Conservation (phyloP, 2,888 invertebrate genomes). For the Oscheius sp. region DNA sequence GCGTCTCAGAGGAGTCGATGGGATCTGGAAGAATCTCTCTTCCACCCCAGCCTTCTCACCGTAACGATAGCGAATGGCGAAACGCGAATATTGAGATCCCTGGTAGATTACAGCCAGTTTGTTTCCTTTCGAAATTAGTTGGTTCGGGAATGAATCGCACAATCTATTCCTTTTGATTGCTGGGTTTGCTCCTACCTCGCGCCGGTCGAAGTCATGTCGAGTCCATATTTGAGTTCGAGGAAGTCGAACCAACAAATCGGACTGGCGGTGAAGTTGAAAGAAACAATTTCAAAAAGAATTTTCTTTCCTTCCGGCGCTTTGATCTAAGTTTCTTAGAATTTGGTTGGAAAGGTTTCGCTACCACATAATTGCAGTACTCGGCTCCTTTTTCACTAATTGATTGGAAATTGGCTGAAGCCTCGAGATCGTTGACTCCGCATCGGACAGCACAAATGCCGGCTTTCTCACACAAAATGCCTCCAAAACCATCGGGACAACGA, state of each 20-base stretch:
- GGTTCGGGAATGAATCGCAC: background rate
- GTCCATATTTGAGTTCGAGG: slow-evolving; percentile 60
- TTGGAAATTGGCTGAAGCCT: slow-evolving; percentile 39
- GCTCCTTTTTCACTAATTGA: slow-evolving; percentile 47
- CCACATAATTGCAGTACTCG: slow-evolving; percentile 54
- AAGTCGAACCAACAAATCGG: slow-evolving; percentile 42
- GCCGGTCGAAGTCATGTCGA: slow-evolving; percentile 53
- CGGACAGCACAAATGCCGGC: slow-evolving; percentile 30
- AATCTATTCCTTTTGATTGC: slow-evolving; percentile 36
- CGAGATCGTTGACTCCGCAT: slow-evolving; percentile 50
- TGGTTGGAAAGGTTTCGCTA: too few relatives aligned
- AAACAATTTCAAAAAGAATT: slow-evolving; percentile 50
- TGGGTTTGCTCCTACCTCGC: slow-evolving; percentile 47
- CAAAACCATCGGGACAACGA: slow-evolving; percentile 62
- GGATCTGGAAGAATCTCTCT: background rate
- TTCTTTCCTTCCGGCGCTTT: slow-evolving; percentile 48
- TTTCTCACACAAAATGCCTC: slow-evolving; percentile 38
- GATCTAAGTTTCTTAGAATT: too few relatives aligned
- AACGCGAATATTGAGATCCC: slow-evolving; percentile 5
- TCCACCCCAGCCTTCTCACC: background rate
- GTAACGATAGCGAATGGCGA: background rate
- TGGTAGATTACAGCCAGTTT: slow-evolving; percentile 50
- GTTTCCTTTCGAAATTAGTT: slow-evolving; percentile 33
- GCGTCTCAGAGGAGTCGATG: background rate
- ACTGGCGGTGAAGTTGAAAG: slow-evolving; percentile 35